phyloP scores from a whole-genome alignment of 1,140 invertebrate species.

The Rhynchophorus ferrugineus region DNA sequence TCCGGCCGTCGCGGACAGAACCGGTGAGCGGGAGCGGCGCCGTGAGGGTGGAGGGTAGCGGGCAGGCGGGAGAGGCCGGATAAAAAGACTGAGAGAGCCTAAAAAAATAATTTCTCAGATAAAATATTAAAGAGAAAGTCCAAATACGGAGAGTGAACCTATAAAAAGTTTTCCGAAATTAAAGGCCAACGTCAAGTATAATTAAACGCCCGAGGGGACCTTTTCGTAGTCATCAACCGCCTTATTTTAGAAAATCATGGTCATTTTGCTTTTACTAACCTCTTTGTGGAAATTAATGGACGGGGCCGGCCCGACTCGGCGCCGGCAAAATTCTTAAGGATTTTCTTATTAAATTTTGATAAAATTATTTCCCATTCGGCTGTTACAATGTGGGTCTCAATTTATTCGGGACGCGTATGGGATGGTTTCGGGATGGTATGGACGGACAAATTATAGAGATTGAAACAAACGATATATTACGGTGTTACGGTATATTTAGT shows the following conservation, averaged over 20 bases:
- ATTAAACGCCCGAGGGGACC: constrained; percentile 7
- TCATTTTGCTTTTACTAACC: constrained; percentile 9
- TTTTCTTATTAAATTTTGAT: constrained; percentile 12
- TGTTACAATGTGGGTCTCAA: too few relatives aligned
- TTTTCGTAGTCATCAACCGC: constrained; percentile 4
- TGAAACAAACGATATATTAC: too few relatives aligned
- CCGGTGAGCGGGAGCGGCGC: too few relatives aligned
- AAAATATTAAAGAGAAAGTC: neutral
- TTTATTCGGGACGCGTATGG: too few relatives aligned
- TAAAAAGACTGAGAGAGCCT: too few relatives aligned
- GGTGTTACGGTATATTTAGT: too few relatives aligned
- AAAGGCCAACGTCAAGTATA: constrained; percentile 5
- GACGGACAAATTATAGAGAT: too few relatives aligned
- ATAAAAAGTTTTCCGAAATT: constrained; percentile 6
- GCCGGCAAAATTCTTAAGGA: neutral
- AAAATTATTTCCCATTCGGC: constrained; percentile 4
- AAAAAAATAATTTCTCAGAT: neutral
- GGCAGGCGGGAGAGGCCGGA: too few relatives aligned
- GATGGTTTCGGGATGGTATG: too few relatives aligned
- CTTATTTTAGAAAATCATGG: constrained; percentile 9
- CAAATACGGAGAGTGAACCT: neutral
- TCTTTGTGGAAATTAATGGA: constrained; percentile 4
- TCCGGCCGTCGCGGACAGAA: too few relatives aligned
- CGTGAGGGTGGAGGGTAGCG: too few relatives aligned
- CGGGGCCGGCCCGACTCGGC: neutral